Evolutionary conservation across 2,888 invertebrate genomes (phyloP).

Genomic region (Brachyopa scutellaris): DNA sequence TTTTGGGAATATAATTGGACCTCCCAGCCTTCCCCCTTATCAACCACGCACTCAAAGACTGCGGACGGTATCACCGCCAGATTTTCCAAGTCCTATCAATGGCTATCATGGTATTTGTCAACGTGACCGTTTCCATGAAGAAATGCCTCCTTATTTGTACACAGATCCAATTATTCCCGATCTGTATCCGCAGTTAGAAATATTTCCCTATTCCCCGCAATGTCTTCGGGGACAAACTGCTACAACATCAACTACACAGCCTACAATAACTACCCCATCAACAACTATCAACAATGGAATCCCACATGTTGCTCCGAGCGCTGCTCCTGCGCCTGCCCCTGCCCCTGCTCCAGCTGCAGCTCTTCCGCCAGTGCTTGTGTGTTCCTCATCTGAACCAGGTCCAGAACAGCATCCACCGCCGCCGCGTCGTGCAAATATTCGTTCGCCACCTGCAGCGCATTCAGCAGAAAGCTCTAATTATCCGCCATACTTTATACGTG

Average conservation of each 20-base stretch:
- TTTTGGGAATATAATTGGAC: constrained; percentile 51
- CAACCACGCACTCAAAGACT: constrained; percentile 55
- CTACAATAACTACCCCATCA: constrained; percentile 19
- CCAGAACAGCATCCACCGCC: constrained; percentile 57
- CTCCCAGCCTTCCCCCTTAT: constrained; percentile 49
- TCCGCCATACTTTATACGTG: constrained; percentile 58
- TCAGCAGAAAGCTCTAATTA: constrained; percentile 64
- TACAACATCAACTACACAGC: constrained; percentile 30
- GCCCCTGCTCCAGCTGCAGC: constrained; percentile 20
- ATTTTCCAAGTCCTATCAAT: constrained; percentile 62
- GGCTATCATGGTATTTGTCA: constrained; percentile 48
- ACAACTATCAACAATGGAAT: constrained; percentile 5
- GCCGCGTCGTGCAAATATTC: constrained; percentile 78
- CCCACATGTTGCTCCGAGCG: too few relatives aligned
- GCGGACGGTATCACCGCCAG: constrained; percentile 57
- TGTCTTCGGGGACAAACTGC: constrained; percentile 36
- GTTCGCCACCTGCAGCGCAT: constrained; percentile 78
- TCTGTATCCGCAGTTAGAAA: constrained; percentile 20
- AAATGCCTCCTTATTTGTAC: constrained; percentile 27
- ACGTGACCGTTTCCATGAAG: constrained; percentile 50
- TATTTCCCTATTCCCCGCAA: constrained; percentile 37
- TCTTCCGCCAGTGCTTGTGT: too few relatives aligned
- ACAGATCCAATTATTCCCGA: constrained; percentile 22
- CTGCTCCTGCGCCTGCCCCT: constrained; percentile 18
- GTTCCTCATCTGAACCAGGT: constrained; percentile 37